A percentile compares a stretch with the other conserved stretches of the same genome.
These are phyloP conservation scores for Spisula solida DNA, from an alignment of 2,888 invertebrate species.

Conservation along the genomic window DNA sequence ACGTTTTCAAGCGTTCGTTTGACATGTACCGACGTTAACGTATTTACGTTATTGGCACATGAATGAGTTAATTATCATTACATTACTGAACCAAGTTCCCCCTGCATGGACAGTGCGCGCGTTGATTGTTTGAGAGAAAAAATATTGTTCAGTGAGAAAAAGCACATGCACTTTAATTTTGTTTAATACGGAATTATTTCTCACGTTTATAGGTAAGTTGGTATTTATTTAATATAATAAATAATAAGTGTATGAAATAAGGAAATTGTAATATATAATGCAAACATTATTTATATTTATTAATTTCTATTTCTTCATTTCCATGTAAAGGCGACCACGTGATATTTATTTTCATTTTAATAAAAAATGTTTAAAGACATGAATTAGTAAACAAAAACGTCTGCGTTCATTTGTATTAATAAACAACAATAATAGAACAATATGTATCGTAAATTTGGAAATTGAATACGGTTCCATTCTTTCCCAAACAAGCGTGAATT, in stretches of 20 bases:
- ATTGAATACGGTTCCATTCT: too few species aligned
- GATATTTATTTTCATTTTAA: too few species aligned
- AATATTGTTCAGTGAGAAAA: too few species aligned
- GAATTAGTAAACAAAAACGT: too few species aligned
- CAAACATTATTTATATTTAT: too few species aligned
- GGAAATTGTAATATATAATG: not conserved
- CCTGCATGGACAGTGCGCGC: not conserved
- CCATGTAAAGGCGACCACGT: too few species aligned
- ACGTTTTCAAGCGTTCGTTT: slow-evolving; percentile 43
- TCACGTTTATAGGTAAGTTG: not conserved
- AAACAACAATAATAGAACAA: too few species aligned
- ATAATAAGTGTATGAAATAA: not conserved
- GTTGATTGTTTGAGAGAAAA: not conserved
- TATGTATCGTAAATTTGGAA: too few species aligned
- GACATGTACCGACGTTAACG: slow-evolving; percentile 28
- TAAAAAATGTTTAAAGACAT: too few species aligned
- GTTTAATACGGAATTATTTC: slow-evolving; percentile 2
- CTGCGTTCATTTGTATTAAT: too few species aligned
- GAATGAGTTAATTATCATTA: not conserved
- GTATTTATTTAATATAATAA: not conserved
- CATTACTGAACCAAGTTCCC: not conserved
- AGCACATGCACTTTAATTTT: not conserved
- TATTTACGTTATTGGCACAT: slow-evolving; percentile 22
- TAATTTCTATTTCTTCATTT: too few species aligned
- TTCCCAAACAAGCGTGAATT: too few species aligned